Base-by-base conservation (phyloP, 2,113 vertebrate genomes). In the Microtus ochrogaster region DNA sequence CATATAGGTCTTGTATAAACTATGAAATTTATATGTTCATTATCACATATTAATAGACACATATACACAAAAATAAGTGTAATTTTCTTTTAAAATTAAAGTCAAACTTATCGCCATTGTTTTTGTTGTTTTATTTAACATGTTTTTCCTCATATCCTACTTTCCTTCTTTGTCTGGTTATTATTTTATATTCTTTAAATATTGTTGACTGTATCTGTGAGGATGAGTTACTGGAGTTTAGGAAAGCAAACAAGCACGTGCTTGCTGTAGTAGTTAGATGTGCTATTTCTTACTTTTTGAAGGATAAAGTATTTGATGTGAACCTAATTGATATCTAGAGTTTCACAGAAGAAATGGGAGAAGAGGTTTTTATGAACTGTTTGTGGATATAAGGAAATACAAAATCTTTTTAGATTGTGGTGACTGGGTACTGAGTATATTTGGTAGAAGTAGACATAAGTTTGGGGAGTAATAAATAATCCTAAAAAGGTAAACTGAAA, bases 171-270 rank as follows among this genome's bases (percentile, higher is more conserved):
- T 79, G 58, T 36, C 33, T 21, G 33, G 36, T n/a, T 87, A 36
- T 90, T 77, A 92, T 76, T 79, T 82, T 94, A 77, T 83, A 78
- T 66, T 12, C 17, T 47, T 65, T 78, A 83, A 91, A 39, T 91
- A 68, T 21, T 61, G 16, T 39, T 83, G 88, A 79, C 22, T 72
- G 33, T 61, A 68, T 89, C 79, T 83, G 39, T 17, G n/a, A 79
- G 36, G 44, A 21, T 89, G 16, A 89, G 21, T 92, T 74, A n/a
- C 36, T n/a, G 24, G n/a, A 81, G 10, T 79, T 30, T 84, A 89
- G 78, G 91, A 72, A 30, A 87, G 39, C 16, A 79, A n/a, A 17
- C 41, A 89, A 73, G 68, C 36, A 63, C 26, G 49, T 55, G 44
- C 49, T 65, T 72, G 22, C 30, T 91, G 17, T 44, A 21, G 26